Base-by-base conservation (phyloP, 2,113 vertebrate species). In the Puma concolor region DNA sequence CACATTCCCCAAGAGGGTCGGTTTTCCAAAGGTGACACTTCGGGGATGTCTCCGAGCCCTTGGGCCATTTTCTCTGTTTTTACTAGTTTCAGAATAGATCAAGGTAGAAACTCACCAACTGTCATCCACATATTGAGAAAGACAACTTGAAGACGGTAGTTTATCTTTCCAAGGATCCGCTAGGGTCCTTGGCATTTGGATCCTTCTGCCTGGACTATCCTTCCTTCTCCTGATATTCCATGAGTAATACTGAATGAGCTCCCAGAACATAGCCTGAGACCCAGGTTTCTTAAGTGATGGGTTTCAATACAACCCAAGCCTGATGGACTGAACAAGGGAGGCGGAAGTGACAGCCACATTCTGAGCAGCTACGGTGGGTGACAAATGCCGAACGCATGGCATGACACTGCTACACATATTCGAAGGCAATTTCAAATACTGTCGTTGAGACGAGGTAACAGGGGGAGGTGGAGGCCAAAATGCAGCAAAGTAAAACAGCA, bases 121-220 rank as follows among this genome's bases (percentile, higher is more conserved):
- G 66, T n/a, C 44, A 21, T 50, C 50, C 36, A 4, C 0, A 9
- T 52, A 6, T 7, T 52, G 52, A 79, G 17, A 83, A 66, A 64
- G 25, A 54, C 27, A 72, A 14, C 21, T 29, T 14, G 4, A 60
- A 52, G 9, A 7, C 16, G 25, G 16, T 23, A 16, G 31, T 4
- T 63, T 0, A 5, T 60, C 86, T n/a, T 8, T 17, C 64, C 25
- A 63, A 4, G n/a, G 21, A 64, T 41, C 64, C n/a, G 2, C 48
- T 1, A 31, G n/a, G 11, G 16, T 69, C 48, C n/a, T 50, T 71
- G 5, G 27, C 29, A 52, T 6, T 6, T 27, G 15, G 29, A 10
- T 17, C 67, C 19, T 81, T n/a, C 79, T 0, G 0, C 69, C 38
- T 5, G 11, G 69, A n/a, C 14, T 27, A 1, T 1, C 0, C 16